A percentile compares a stretch with the other conserved stretches of the same genome.
These are phyloP conservation scores for Cichladusa arquata DNA, from an alignment of 2,113 vertebrate genomes.

Conservation along the genomic window DNA sequence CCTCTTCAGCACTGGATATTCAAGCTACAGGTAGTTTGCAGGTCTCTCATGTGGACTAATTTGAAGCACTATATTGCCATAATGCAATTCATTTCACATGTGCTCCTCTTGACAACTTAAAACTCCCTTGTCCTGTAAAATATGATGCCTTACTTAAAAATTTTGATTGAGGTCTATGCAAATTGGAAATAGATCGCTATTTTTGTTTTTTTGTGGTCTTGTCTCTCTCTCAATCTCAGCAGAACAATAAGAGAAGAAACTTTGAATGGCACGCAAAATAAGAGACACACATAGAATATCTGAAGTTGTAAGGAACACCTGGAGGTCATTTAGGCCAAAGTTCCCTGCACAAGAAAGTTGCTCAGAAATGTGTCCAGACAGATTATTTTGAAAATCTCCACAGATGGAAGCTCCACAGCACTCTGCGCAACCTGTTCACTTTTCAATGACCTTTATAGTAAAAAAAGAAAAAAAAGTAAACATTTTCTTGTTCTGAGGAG, in stretches of 20 bases:
- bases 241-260: not conserved
- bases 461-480: not conserved
- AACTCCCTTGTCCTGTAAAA: not conserved
- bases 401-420: not conserved
- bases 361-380: not conserved
- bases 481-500: not conserved
- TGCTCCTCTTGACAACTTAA: not conserved
- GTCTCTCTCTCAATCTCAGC: not conserved
- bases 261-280: not conserved
- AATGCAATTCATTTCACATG: not conserved
- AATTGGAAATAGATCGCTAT: not conserved
- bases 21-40: fast-evolving
- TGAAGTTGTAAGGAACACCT: not conserved
- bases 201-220: not conserved
- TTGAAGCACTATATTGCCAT: fast-evolving
- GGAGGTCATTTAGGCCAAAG: not conserved
- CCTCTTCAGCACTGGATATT: not conserved
- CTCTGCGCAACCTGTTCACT: not conserved
- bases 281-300: not conserved
- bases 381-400: not conserved
- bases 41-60: not conserved
- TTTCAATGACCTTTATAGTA: not conserved
- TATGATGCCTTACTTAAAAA: not conserved
- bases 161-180: not conserved
- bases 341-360: not conserved